These are phyloP conservation scores for Suncus etruscus DNA, from an alignment of 2,113 vertebrate genomes.

Conservation along the genomic window DNA sequence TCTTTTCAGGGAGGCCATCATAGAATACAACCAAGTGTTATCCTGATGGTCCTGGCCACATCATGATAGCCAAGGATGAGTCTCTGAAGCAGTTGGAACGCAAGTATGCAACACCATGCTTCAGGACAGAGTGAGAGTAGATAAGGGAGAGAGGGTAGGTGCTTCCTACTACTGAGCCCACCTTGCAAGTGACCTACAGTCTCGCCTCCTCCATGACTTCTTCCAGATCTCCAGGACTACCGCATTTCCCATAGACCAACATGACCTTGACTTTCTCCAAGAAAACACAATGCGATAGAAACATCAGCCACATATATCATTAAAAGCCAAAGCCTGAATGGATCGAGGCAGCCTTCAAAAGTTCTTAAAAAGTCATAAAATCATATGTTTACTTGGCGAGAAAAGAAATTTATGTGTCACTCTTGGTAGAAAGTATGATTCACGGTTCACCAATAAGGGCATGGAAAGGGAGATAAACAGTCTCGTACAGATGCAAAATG, in stretches of 20 bases:
- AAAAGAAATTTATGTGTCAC: not conserved
- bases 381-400: not conserved
- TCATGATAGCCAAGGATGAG: not conserved
- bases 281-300: not conserved
- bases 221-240: slow-evolving; percentile 17
- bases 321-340: slow-evolving; percentile 59
- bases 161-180: not conserved
- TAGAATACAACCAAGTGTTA: not conserved
- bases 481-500: slow-evolving; percentile 41
- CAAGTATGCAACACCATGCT: not conserved
- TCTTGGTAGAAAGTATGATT: not conserved
- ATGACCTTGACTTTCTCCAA: slow-evolving; percentile 60
- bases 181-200: not conserved
- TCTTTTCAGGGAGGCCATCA: not conserved
- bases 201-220: not conserved
- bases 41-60: not conserved
- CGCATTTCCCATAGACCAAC: not conserved
- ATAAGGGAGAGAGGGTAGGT: too few species aligned
- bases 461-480: slow-evolving; percentile 54
- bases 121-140: not conserved
- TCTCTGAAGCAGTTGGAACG: not conserved
- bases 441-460: slow-evolving; percentile 9
- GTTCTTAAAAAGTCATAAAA: slow-evolving; percentile 58
- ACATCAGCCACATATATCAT: slow-evolving; percentile 3
- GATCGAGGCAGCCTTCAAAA: not conserved